Conservation (phyloP, 2,797 vertebrate species). For the Sus cebifrons region DNA sequence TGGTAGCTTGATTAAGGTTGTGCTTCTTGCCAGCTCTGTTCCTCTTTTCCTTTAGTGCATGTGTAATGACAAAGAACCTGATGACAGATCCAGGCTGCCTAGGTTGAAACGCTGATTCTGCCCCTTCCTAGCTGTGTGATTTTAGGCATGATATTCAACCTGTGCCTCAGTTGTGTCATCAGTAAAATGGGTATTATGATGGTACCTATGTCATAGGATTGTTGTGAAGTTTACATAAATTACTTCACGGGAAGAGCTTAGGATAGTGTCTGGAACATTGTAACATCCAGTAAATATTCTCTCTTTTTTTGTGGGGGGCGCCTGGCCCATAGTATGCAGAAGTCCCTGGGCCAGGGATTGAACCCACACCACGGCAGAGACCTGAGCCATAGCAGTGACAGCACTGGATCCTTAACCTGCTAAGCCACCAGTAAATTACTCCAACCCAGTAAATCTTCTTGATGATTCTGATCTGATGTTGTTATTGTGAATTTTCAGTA, state of each 20-base stretch:
- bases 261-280: not conserved
- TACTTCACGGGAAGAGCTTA: not conserved
- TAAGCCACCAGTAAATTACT: too few species aligned
- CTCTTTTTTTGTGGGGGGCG: too few species aligned
- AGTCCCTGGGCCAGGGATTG: too few species aligned
- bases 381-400: too few species aligned
- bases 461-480: not conserved
- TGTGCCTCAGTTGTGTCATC: not conserved
- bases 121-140: not conserved
- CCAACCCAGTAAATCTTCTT: not conserved
- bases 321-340: too few species aligned
- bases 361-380: too few species aligned
- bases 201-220: not conserved
- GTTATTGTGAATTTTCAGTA: not conserved
- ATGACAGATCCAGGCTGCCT: not conserved
- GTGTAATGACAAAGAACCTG: not conserved
- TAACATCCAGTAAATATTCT: not conserved
- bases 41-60: conserved; percentile 6
- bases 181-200: not conserved
- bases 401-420: too few species aligned
- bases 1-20: not conserved
- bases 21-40: not conserved
- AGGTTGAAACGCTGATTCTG: not conserved
- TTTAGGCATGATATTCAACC: not conserved
- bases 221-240: not conserved